These are phyloP conservation scores for Scyliorhinus canicula DNA, from an alignment of 2,797 vertebrate species.

Conservation along the genomic window DNA sequence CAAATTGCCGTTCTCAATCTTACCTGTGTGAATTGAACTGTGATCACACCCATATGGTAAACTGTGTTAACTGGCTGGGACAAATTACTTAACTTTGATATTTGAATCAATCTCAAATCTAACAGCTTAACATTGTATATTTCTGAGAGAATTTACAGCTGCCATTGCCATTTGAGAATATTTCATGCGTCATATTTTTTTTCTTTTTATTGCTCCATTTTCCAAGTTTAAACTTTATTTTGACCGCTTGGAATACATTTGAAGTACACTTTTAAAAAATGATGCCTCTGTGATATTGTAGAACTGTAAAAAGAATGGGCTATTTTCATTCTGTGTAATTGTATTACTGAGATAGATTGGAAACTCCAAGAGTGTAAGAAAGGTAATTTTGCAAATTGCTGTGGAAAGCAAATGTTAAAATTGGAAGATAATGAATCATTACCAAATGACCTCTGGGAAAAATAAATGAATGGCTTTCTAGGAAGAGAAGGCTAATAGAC, in stretches of 20 bases:
- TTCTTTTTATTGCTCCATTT: not conserved
- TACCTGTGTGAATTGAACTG: not conserved
- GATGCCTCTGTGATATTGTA: not conserved
- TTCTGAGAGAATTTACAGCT: not conserved
- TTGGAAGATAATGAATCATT: slow-evolving; percentile 12
- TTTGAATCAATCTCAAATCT: not conserved
- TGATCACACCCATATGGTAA: not conserved
- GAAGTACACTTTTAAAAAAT: not conserved
- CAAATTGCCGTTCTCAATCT: not conserved
- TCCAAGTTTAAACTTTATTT: not conserved
- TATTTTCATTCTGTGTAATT: not conserved
- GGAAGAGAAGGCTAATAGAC: not conserved
- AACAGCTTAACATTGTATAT: not conserved
- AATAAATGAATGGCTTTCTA: not conserved
- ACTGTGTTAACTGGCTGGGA: not conserved
- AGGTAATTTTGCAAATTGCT: slow-evolving; percentile 11
- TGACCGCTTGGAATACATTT: not conserved
- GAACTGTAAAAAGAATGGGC: not conserved
- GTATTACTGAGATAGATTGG: not conserved
- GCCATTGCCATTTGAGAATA: not conserved
- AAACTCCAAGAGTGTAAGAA: not conserved
- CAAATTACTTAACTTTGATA: not conserved
- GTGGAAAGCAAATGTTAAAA: slow-evolving; percentile 18
- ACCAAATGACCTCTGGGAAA: slow-evolving; percentile 10
- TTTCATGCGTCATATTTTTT: not conserved